Evolutionary conservation across 2,113 vertebrate genomes (phyloP).

Genomic region (Panthera uncia): DNA sequence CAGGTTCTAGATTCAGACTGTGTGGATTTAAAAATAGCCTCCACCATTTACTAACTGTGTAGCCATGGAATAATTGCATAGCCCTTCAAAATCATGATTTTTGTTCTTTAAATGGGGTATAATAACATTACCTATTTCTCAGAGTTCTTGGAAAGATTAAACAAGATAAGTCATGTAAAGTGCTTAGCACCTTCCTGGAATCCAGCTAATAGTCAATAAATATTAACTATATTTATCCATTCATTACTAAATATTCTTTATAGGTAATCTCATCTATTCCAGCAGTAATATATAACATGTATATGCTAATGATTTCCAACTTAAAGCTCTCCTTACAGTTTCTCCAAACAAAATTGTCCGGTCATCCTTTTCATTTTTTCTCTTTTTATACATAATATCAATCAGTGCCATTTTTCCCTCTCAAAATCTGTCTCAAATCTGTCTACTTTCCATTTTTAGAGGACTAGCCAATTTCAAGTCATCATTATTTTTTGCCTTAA

Average conservation of each 20-base stretch:
- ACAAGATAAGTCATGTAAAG: background rate
- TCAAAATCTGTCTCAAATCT: background rate
- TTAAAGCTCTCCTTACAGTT: background rate
- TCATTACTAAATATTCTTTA: background rate
- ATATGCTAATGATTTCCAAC: background rate
- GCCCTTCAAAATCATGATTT: background rate
- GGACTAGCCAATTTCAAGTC: background rate
- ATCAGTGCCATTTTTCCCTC: background rate
- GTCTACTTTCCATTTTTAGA: background rate
- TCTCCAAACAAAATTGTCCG: background rate
- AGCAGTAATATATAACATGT: background rate
- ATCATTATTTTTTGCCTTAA: background rate
- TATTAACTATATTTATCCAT: background rate
- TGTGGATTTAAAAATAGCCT: background rate
- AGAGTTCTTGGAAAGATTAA: background rate
- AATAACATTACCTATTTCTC: background rate
- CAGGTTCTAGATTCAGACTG: background rate
- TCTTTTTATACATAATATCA: background rate
- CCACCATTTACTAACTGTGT: background rate
- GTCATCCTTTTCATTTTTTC: background rate
- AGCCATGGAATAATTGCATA: background rate
- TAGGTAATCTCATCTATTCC: background rate
- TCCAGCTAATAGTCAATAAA: background rate
- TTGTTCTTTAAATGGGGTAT: background rate
- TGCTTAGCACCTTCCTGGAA: background rate